phyloP scores from a whole-genome alignment of 1,140 invertebrate genomes.

The Bombus cullumanus region DNA sequence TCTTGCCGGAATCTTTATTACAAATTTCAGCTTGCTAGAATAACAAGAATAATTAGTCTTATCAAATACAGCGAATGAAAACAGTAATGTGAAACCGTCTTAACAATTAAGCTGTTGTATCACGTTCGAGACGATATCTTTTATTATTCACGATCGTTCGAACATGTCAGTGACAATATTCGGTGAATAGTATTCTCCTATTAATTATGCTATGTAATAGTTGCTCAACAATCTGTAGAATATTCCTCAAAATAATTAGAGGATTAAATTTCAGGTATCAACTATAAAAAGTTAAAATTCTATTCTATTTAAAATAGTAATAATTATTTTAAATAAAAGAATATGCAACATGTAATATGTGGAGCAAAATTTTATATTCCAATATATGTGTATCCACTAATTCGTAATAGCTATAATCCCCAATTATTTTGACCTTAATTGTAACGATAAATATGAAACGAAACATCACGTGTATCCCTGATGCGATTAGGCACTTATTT shows the following conservation, averaged over 20 bases:
- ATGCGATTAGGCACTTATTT: conserved; percentile 42
- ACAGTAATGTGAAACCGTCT: conserved; percentile 39
- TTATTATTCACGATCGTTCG: not conserved
- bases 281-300: not conserved
- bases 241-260: conserved; percentile 13
- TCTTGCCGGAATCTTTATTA: conserved; percentile 58
- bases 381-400: not conserved
- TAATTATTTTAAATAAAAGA: not conserved
- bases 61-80: conserved; percentile 56
- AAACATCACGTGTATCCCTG: conserved; percentile 14
- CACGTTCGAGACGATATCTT: not conserved
- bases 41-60: conserved; percentile 61
- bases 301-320: not conserved
- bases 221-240: not conserved
- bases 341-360: not conserved
- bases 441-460: not conserved
- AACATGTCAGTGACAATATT: not conserved
- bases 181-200: not conserved
- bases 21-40: conserved; percentile 45
- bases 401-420: not conserved
- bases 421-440: not conserved
- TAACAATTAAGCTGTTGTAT: conserved; percentile 38
- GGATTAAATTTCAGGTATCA: not conserved
- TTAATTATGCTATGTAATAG: not conserved
- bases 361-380: not conserved